These are phyloP conservation scores for Glareola pratincola DNA, from an alignment of 2,113 vertebrate species.

Conservation along the genomic window DNA sequence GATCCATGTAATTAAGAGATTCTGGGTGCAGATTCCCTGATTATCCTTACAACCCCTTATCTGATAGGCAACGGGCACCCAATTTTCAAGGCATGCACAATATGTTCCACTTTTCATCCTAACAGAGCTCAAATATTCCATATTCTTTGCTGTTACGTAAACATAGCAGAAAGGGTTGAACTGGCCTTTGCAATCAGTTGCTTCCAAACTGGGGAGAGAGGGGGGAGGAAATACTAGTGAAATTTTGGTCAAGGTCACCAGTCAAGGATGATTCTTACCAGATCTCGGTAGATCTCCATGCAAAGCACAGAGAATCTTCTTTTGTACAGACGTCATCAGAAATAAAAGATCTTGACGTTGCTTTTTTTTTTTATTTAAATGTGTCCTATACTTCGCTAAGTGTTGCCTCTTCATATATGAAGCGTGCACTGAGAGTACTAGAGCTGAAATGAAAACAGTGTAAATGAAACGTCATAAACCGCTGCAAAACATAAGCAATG, in stretches of 20 bases:
- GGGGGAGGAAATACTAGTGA: background rate
- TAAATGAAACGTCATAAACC: background rate
- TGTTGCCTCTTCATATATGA: background rate
- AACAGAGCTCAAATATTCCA: background rate
- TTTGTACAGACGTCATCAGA: background rate
- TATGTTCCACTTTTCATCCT: background rate
- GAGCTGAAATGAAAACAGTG: background rate
- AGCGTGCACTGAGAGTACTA: background rate
- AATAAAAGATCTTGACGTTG: background rate
- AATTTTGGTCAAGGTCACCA: background rate
- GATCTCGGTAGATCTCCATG: background rate
- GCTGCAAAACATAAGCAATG: background rate
- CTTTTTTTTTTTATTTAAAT: no score
- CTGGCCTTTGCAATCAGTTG: background rate
- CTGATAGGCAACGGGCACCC: background rate
- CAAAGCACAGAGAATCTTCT: background rate
- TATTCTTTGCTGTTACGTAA: background rate
- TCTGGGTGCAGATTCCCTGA: background rate
- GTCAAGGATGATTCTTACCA: background rate
- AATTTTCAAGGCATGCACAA: background rate
- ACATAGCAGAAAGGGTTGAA: background rate
- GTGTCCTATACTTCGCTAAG: background rate
- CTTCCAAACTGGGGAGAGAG: background rate
- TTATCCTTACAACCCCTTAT: background rate
- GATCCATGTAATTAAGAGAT: background rate